Evolutionary conservation across 1,140 invertebrate species (phyloP), one percentile per base, ranked within the genome.

Genomic region (Heliconius melpomene): DNA sequence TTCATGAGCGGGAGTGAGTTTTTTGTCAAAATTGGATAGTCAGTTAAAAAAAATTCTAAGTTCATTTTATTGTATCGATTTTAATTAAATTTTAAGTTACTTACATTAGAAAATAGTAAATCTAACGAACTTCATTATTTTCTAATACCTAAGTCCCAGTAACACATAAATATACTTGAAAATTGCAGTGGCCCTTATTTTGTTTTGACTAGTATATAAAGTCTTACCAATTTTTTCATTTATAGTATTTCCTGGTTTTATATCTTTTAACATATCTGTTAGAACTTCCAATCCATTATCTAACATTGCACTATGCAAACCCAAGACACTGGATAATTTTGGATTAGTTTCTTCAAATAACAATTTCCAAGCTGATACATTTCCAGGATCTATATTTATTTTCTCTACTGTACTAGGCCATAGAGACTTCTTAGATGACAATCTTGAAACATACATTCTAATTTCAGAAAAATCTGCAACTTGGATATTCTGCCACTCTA

Each of bases 401-500:
- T 80, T 81, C 32, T 77, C 85, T 32, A 87, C 74, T 73, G 86
- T 80, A 70, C 72, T 83, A 32, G 87, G 86, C 86, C 85, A 88
- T 38, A 84, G 50, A 38, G 85, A 83, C 81, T 85, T 89, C 57
- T 90, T 89, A 23, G 82, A 77, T 66, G 81, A 74, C 70, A 91
- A 78, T 38, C 87, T 80, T 74, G 87, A 87, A 78, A 94, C 86
- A 79, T 93, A 90, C 88, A 90, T 90, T 74, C 92, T 83, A 18
- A 88, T 78, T 32, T 92, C 88, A 50, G 91, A 93, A 80, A 93
- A 94, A 70, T 94, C 90, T 40, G 92, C 90, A 54, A 93, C 89
- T 89, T 93, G 92, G 26, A 94, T 88, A 76, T 94, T 93, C 87
- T 94, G 92, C 92, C 92, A 94, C 85, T 94, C 93, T 82, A 91